Conservation (phyloP, 2,888 invertebrate species). For the Heterodera filipjevi region DNA sequence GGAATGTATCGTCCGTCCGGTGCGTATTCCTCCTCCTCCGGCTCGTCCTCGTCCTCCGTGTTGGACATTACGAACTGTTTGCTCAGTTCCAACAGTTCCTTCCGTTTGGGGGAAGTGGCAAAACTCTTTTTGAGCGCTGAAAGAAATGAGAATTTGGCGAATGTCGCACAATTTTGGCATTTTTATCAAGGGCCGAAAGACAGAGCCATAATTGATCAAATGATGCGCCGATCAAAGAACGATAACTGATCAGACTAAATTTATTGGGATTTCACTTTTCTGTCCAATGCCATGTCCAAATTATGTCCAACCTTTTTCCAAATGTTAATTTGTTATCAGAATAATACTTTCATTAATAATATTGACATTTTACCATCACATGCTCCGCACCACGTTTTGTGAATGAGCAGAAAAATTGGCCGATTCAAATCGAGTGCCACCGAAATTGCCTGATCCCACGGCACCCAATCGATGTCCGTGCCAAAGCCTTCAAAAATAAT, state of each 20-base stretch:
- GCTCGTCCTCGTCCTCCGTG: conserved; percentile 68
- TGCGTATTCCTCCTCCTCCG: conserved; percentile 65
- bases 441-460: conserved; percentile 56
- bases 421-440: conserved; percentile 63
- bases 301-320: no score
- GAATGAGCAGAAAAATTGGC: conserved; percentile 68
- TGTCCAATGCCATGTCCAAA: no score
- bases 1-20: conserved; percentile 66
- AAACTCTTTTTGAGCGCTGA: conserved; percentile 55
- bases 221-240: no score
- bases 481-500: conserved; percentile 51
- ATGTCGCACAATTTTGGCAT: neutral
- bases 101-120: conserved; percentile 56
- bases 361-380: conserved; percentile 64
- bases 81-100: conserved; percentile 66
- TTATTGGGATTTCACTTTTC: no score
- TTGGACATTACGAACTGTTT: conserved; percentile 67
- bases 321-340: neutral
- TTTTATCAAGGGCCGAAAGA: neutral
- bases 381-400: conserved; percentile 69
- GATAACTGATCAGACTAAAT: neutral
- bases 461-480: conserved; percentile 61
- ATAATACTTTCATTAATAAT: no score
- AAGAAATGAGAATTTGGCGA: conserved; percentile 17
- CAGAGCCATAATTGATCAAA: neutral